Conservation (phyloP, 2,113 vertebrate genomes). For the Saguinus imperator region DNA sequence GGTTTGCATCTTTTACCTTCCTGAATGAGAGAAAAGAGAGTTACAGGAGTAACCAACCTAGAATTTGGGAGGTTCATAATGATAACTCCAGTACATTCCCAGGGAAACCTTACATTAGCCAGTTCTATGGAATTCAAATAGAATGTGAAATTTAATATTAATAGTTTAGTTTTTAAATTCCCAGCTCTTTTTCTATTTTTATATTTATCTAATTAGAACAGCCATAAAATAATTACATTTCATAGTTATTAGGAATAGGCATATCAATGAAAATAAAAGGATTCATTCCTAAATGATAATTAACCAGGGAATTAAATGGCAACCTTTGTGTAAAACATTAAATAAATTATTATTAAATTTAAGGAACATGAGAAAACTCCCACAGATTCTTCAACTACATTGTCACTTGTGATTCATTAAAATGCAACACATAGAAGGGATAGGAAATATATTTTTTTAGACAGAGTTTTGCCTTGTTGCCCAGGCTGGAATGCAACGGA, state of each 20-base stretch:
- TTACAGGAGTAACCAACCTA: background rate
- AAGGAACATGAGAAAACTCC: background rate
- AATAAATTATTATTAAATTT: slow-evolving; percentile 19
- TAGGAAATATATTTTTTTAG: background rate
- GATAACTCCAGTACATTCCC: background rate
- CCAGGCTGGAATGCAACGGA: too few species aligned
- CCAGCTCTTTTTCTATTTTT: background rate
- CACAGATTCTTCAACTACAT: background rate
- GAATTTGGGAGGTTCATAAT: slow-evolving; percentile 5
- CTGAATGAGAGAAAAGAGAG: background rate
- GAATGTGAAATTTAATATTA: background rate
- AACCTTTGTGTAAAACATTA: background rate
- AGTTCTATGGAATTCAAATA: slow-evolving; percentile 5
- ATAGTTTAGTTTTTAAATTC: background rate
- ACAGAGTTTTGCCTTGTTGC: too few species aligned
- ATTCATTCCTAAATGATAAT: background rate
- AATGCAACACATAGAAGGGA: background rate
- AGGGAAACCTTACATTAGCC: background rate
- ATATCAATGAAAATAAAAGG: slow-evolving; percentile 36
- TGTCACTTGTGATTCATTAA: background rate
- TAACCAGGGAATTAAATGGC: background rate
- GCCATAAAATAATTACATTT: background rate
- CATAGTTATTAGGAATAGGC: background rate
- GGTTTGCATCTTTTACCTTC: background rate
- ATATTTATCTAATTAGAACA: background rate